These are phyloP conservation scores for Drosophila orosa DNA, from an alignment of 1,140 invertebrate genomes.

Conservation along the genomic window DNA sequence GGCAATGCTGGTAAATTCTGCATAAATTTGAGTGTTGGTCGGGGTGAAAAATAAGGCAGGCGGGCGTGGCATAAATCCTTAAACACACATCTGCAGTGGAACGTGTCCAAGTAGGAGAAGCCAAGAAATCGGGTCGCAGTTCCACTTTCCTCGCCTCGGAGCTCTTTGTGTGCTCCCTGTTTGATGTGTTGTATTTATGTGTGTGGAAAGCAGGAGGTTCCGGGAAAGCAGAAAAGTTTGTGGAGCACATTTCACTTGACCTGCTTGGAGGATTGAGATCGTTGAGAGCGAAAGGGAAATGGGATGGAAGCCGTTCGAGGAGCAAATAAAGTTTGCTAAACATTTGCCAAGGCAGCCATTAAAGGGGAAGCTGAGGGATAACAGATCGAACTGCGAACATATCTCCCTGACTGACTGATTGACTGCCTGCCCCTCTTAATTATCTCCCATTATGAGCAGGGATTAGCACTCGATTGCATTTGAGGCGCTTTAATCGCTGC, in stretches of 20 bases:
- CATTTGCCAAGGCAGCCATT: constrained; percentile 43
- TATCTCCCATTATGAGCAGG: constrained; percentile 31
- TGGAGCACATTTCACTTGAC: constrained; percentile 66
- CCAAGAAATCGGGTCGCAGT: constrained; percentile 57
- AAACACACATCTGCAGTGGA: constrained; percentile 30
- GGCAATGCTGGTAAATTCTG: constrained; percentile 15
- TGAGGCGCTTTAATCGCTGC: constrained; percentile 40
- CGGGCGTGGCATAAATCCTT: constrained; percentile 12
- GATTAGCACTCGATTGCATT: constrained; percentile 40
- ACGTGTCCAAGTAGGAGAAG: constrained; percentile 55
- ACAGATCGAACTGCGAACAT: constrained; percentile 3
- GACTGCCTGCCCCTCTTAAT: constrained; percentile 21
- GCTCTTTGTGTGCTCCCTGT: constrained; percentile 48
- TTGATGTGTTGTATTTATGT: constrained; percentile 25
- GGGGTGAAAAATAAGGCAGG: background rate
- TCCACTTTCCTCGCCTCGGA: constrained; percentile 49
- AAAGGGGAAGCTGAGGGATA: background rate
- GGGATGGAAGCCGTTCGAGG: constrained; percentile 25
- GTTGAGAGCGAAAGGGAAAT: constrained; percentile 38
- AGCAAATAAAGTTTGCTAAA: constrained; percentile 15
- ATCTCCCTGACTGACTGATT: constrained; percentile 9
- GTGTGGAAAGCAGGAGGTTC: constrained; percentile 12
- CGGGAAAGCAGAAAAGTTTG: constrained; percentile 45
- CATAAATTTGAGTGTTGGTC: constrained; percentile 22
- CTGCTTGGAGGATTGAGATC: constrained; percentile 40